phyloP scores from a whole-genome alignment of 2,888 invertebrate genomes.

The Caenorhabditis imperialis region DNA sequence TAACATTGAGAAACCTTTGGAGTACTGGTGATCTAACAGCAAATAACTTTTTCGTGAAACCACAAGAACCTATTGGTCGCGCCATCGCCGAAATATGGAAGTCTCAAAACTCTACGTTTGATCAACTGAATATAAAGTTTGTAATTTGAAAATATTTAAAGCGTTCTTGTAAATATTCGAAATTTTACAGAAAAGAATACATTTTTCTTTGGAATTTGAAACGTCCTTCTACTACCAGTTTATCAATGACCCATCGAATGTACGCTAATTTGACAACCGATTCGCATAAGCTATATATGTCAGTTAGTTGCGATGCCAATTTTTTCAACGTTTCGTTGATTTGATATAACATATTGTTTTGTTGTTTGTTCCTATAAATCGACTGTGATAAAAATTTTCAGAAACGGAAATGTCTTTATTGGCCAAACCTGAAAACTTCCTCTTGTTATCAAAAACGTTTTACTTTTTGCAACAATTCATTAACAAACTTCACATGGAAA shows the following conservation, averaged over 20 bases:
- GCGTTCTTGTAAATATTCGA: not conserved
- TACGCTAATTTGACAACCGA: slow-evolving; percentile 61
- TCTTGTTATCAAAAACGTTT: too few species aligned
- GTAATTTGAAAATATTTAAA: too few species aligned
- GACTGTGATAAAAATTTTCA: too few species aligned
- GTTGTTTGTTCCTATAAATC: too few species aligned
- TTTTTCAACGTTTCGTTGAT: slow-evolving; percentile 36
- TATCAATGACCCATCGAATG: slow-evolving; percentile 68
- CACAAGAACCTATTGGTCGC: slow-evolving; percentile 42
- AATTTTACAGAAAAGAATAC: slow-evolving; percentile 57
- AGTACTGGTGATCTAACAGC: not conserved
- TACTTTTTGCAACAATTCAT: too few species aligned
- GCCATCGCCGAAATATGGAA: slow-evolving; percentile 19
- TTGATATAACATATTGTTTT: not conserved
- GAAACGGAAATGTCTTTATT: too few species aligned
- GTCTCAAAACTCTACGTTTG: not conserved
- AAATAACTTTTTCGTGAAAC: slow-evolving; percentile 19
- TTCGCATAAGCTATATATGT: slow-evolving; percentile 27
- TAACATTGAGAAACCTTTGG: slow-evolving; percentile 16
- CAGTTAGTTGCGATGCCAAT: slow-evolving; percentile 28
- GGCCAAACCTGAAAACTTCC: too few species aligned
- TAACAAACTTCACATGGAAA: too few species aligned
- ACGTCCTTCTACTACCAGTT: slow-evolving; percentile 60
- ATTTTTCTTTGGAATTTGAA: slow-evolving; percentile 68
- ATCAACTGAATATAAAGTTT: too few species aligned